Base-by-base conservation (phyloP, 2,113 vertebrate genomes). In the human region DNA sequence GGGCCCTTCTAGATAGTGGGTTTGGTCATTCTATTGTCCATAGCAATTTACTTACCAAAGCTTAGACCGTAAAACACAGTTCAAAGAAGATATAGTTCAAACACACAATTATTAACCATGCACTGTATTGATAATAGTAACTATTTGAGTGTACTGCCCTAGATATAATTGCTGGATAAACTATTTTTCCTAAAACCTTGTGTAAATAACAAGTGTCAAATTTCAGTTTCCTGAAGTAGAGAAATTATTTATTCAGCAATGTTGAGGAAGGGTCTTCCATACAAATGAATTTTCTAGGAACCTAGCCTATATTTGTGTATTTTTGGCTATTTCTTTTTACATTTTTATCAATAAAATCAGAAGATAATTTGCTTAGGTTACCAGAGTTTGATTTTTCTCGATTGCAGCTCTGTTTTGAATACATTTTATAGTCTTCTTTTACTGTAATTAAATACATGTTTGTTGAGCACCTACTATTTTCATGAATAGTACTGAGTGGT, bases 151-250 rank as follows among this genome's bases (percentile, higher is more conserved):
- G 6, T 59, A n/a, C 3, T 70, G 6, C 73, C 90, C 38, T 94
- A 66, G 1, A 27, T 40, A 30, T 66, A 73, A 82, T 64, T 93
- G 43, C n/a, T 90, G 0, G 72, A 68, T 66, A 68, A 66, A 43
- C 48, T 59, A 18, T 82, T 89, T 87, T 78, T 40, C 25, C 12
- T 82, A 92, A 86, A 70, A 57, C n/a, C 38, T 18, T 61, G 16
- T 48, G 8, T 59, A 61, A 64, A 50, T 68, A 79, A 40, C 80
- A 72, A 59, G 2, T 73, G 59, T 50, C 23, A 64, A 81, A 88
- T 90, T 90, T 95, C 3, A 73, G 30, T 88, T 97, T 90, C 93
- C 40, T 90, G 43, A 95, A 97, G 84, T 48, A 83, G 14, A 93
- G 20, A 35, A 81, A 52, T 70, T 84, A 50, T 93, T 90, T 81